A percentile compares a stretch with the other conserved stretches of the same genome.
Conservation (phyloP, 2,113 vertebrate genomes). For the Strigops habroptila region DNA sequence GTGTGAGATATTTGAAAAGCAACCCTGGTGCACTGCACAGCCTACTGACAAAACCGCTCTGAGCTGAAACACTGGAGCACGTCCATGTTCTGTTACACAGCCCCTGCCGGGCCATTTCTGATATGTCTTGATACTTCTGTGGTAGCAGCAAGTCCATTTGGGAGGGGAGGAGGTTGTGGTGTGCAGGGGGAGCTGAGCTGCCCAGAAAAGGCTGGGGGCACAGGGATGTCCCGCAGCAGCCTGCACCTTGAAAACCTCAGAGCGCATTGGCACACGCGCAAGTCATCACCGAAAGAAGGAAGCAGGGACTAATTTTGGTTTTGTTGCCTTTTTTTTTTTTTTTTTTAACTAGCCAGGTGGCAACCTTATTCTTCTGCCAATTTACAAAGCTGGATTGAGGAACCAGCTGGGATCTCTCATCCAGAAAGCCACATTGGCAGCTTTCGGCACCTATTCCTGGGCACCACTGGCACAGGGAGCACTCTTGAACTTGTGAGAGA, state of each 20-base stretch:
- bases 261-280: fast-evolving
- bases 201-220: neutral
- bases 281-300: neutral
- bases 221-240: fast-evolving
- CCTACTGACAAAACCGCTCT: fast-evolving
- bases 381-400: neutral
- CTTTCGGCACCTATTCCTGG: neutral
- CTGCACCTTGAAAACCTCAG: fast-evolving
- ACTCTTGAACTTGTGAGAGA: neutral
- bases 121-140: fast-evolving
- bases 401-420: conserved; percentile 16
- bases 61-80: no score
- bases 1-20: neutral
- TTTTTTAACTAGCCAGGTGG: neutral
- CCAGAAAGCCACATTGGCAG: neutral
- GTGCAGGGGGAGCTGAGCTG: neutral
- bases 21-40: neutral
- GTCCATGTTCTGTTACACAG: fast-evolving
- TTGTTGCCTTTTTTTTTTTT: neutral
- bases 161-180: fast-evolving
- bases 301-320: neutral
- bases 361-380: neutral
- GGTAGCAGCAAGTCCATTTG: fast-evolving
- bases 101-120: fast-evolving
- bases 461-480: neutral